A percentile compares a stretch with the other conserved stretches of the same genome.
These are phyloP conservation scores for Thermophis baileyi DNA, from an alignment of 2,113 vertebrate species.

Conservation along the genomic window DNA sequence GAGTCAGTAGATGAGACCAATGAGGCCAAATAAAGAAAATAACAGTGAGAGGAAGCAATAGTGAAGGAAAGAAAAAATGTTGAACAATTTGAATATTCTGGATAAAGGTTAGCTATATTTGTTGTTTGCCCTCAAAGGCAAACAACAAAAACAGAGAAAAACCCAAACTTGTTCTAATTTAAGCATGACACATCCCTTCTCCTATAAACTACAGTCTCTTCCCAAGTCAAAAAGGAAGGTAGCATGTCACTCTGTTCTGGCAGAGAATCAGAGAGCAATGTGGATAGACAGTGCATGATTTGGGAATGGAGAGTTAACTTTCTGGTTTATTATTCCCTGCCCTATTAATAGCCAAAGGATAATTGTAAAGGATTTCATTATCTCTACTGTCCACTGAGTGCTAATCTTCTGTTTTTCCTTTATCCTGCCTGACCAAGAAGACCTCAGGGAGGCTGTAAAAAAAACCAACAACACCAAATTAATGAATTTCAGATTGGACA, in stretches of 20 bases:
- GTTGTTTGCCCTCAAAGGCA: background rate
- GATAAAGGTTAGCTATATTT: background rate
- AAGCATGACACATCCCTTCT: background rate
- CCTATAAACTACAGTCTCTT: background rate
- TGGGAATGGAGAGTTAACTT: slow-evolving; percentile 17
- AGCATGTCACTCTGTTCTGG: background rate
- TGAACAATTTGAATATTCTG: background rate
- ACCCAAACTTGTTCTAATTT: background rate
- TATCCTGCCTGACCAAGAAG: slow-evolving; percentile 38
- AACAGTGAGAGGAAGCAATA: background rate
- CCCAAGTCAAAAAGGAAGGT: background rate
- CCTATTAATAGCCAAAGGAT: slow-evolving; percentile 62
- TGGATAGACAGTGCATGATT: background rate
- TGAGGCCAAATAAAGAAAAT: background rate
- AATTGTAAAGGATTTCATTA: slow-evolving; percentile 67
- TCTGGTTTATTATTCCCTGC: slow-evolving; percentile 36
- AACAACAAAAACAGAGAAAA: background rate
- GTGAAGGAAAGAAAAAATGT: background rate
- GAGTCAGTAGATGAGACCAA: background rate
- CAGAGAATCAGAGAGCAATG: background rate
- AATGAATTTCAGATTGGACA: slow-evolving; percentile 66
- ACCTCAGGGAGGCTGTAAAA: slow-evolving; percentile 60
- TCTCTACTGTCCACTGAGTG: slow-evolving; percentile 46
- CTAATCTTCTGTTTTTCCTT: slow-evolving; percentile 30
- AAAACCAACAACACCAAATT: slow-evolving; percentile 49